phyloP scores from a whole-genome alignment of 2,797 vertebrate species.

The Peromyscus nudipes region DNA sequence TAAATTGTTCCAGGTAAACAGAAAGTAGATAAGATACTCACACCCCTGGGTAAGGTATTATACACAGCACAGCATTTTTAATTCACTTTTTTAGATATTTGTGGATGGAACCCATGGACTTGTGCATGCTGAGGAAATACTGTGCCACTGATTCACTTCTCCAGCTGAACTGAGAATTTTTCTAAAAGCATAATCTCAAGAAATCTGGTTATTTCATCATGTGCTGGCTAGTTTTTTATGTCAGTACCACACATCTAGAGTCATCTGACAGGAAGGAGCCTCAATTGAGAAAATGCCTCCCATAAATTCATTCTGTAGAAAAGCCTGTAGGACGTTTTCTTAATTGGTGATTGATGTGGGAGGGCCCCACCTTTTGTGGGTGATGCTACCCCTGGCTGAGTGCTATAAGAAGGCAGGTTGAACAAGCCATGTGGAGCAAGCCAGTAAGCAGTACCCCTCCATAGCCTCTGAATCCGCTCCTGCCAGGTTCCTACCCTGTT shows the following conservation, averaged over 20 bases:
- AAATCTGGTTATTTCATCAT: constrained; percentile 43
- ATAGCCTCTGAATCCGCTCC: not conserved
- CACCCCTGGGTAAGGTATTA: not conserved
- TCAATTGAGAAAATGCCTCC: not conserved
- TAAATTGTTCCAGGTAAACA: not conserved
- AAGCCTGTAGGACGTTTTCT: not conserved
- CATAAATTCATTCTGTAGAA: not conserved
- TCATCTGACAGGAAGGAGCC: not conserved
- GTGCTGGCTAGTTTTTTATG: not conserved
- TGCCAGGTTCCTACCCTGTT: not conserved
- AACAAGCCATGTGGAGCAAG: not conserved
- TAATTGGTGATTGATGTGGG: not conserved
- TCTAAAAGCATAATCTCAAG: constrained; percentile 7
- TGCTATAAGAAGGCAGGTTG: not conserved
- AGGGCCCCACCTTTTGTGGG: not conserved
- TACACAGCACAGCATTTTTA: constrained; percentile 8
- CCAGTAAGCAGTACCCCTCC: not conserved
- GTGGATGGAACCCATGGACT: not conserved
- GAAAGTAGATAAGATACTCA: not conserved
- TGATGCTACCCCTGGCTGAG: not conserved
- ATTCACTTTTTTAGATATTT: not conserved
- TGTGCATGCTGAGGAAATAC: not conserved
- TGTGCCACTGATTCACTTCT: not conserved
- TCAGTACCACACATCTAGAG: not conserved
- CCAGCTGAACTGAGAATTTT: not conserved